Evolutionary conservation across 2,888 invertebrate genomes (phyloP), one percentile per base, ranked within the genome.

Genomic region (Theretra japonica): DNA sequence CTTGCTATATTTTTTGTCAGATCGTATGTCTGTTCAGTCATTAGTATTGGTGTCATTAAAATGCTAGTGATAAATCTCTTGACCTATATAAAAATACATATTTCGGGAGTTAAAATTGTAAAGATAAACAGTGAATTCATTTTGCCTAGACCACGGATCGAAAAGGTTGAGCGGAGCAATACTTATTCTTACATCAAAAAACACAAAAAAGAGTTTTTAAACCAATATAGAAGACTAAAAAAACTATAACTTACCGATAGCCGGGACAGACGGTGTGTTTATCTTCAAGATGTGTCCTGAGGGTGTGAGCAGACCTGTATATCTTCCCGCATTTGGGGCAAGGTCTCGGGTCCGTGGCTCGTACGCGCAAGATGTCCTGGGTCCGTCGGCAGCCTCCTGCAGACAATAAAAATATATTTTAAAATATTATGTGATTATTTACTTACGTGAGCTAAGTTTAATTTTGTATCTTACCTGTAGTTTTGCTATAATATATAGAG

Each of bases 301-400:
- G 94, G 19, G 98, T 98, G 92, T 98, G 98, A 23, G 98, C 98
- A 48, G 98, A 98, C 75, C 98, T 95, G 92, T 98, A 98, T 86
- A 98, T 98, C 95, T 98, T 98, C 62, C 98, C 98, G 88, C 98
- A 98, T 87, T 98, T 98, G 19, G 98, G 98, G 87, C 98, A 98
- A 3, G 98, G 98, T 60, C 98, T 95, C 1, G 98, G 98, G 93
- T 98, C 98, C 28, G 98, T 98, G 15, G 98, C 98, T 83, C 98
- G 95, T 68, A 98, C 98, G 81, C 98, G 96, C 90, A 97, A 95
- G 95, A 98, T 95, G 88, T 98, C 98, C 90, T 98, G 95, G 69
- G 97, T 97, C 79, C 98, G 95, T 80, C 98, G 96, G 73, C 97
- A 96, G 77, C 96, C 96, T 59, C 92, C 92, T 93, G 87, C 19